A percentile compares a stretch with the other conserved stretches of the same genome.
Evolutionary conservation across 2,113 vertebrate species (phyloP).

Genomic region (Rissa tridactyla): DNA sequence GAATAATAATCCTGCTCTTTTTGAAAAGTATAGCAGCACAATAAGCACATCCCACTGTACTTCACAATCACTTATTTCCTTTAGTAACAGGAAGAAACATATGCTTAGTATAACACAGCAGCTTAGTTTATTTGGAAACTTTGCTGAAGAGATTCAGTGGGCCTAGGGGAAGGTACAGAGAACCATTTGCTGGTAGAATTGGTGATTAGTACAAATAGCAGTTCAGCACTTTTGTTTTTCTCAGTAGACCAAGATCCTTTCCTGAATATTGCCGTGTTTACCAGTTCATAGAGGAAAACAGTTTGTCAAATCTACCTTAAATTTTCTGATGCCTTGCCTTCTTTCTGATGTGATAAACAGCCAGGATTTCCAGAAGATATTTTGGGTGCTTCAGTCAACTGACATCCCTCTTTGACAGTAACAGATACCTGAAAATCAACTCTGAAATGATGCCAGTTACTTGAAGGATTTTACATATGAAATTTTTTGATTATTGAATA

Average conservation of each 20-base stretch:
- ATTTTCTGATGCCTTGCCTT: neutral
- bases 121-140: constrained; percentile 53
- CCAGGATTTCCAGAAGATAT: neutral
- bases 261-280: neutral
- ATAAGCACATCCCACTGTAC: neutral
- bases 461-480: neutral
- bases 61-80: neutral
- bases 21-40: neutral
- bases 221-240: neutral
- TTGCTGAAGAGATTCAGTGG: neutral
- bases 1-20: neutral
- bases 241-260: neutral
- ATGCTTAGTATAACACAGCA: constrained; percentile 7
- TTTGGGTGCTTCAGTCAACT: neutral
- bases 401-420: neutral
- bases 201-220: neutral
- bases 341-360: neutral
- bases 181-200: constrained; percentile 10
- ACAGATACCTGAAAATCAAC: neutral
- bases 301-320: neutral
- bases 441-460: neutral
- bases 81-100: neutral
- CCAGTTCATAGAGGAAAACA: neutral
- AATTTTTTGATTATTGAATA: neutral
- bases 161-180: neutral